A percentile compares a stretch with the other conserved stretches of the same genome.
phyloP scores from a whole-genome alignment of 2,113 vertebrate species.

The Oreamnos americanus region DNA sequence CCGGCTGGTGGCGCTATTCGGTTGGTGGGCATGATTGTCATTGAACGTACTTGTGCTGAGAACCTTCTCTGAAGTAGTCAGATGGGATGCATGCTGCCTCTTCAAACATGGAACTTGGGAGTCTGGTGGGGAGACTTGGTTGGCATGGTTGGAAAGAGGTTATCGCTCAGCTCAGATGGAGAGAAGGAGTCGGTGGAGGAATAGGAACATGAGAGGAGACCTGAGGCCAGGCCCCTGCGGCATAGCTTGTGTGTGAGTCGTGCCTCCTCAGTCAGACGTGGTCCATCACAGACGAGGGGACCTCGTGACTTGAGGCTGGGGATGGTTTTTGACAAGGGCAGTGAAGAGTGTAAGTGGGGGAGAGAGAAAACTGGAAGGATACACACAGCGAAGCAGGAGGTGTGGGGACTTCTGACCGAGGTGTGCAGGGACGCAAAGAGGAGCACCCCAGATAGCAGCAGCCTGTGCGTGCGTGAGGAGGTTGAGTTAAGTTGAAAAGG shows the following conservation, averaged over 20 bases:
- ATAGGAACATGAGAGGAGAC: neutral
- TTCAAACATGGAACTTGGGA: neutral
- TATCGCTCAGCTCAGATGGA: neutral
- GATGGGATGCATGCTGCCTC: neutral
- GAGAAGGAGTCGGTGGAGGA: neutral
- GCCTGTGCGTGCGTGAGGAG: neutral
- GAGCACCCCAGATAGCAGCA: too few relatives aligned
- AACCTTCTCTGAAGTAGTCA: neutral
- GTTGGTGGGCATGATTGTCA: neutral
- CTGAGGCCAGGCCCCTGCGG: neutral
- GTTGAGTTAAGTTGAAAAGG: neutral
- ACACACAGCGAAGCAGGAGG: neutral
- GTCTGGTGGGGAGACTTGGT: neutral
- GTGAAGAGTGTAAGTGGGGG: neutral
- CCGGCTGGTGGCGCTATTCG: neutral
- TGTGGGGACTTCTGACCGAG: rapidly evolving
- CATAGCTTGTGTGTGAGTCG: neutral
- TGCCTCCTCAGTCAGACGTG: neutral
- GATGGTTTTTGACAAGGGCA: neutral
- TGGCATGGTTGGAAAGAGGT: neutral
- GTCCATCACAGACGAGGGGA: neutral
- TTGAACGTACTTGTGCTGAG: neutral
- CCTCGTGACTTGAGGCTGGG: neutral
- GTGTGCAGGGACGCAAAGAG: neutral
- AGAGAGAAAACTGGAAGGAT: neutral